Conservation (phyloP, 2,113 vertebrate genomes). For the Crotalus tigris region DNA sequence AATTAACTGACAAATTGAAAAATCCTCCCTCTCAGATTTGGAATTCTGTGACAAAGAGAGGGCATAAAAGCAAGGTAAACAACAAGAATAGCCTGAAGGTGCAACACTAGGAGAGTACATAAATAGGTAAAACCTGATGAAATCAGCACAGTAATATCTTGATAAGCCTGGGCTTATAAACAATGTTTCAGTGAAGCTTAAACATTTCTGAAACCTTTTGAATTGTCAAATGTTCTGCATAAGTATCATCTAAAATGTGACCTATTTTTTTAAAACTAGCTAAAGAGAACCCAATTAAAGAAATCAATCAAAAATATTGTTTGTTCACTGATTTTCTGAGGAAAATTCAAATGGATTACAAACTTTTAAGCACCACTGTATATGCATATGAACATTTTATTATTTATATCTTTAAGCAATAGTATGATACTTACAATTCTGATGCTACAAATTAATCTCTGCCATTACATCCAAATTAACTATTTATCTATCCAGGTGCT, state of each 20-base stretch:
- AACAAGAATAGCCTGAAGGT: neutral
- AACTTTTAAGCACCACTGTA: neutral
- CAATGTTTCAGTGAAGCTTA: neutral
- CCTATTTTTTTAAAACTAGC: neutral
- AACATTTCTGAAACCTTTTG: neutral
- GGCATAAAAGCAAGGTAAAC: neutral
- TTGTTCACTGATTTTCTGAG: neutral
- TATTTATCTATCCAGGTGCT: neutral
- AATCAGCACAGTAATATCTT: neutral
- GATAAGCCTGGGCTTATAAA: neutral
- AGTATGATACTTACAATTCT: neutral
- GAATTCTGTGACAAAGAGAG: neutral
- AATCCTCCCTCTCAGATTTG: neutral
- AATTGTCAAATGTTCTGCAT: neutral
- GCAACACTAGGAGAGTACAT: neutral
- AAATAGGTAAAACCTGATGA: neutral
- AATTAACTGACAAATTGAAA: neutral
- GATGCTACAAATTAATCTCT: neutral
- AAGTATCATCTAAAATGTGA: neutral
- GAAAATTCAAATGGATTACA: neutral
- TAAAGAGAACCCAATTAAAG: neutral
- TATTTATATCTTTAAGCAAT: neutral
- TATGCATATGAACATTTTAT: neutral
- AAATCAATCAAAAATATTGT: neutral
- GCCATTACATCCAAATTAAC: neutral